phyloP scores from a whole-genome alignment of 2,888 invertebrate genomes.

The Plebejus anna region DNA sequence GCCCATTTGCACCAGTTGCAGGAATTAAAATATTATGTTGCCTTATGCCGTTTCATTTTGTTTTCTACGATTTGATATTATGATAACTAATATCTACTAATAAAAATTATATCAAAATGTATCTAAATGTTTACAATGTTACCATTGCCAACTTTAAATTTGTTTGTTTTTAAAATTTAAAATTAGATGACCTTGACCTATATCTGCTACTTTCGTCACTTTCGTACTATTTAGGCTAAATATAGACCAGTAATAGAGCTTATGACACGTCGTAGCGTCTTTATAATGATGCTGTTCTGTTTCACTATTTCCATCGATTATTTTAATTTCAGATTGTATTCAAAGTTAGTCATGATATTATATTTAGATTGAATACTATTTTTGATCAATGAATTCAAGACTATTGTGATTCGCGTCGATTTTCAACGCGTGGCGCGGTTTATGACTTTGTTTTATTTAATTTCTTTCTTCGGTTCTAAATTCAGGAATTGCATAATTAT shows the following conservation, averaged over 20 bases:
- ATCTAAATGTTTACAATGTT: background rate
- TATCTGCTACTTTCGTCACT: slow-evolving; percentile 5
- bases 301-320: slow-evolving; percentile 32
- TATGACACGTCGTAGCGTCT: background rate
- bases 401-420: background rate
- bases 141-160: background rate
- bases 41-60: too few species aligned
- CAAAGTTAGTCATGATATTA: background rate
- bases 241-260: slow-evolving; percentile 14
- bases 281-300: slow-evolving; percentile 1
- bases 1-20: too few species aligned
- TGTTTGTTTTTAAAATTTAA: slow-evolving; percentile 15
- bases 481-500: too few species aligned
- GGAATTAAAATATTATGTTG: too few species aligned
- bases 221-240: slow-evolving; percentile 9
- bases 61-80: background rate
- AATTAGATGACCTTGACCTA: slow-evolving; percentile 37
- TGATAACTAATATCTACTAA: background rate
- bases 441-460: background rate
- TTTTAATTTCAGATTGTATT: background rate
- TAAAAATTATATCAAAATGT: background rate
- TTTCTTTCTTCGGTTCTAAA: background rate
- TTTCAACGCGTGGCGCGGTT: background rate
- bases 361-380: background rate
- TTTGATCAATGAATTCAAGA: background rate